Conservation (phyloP, 2,113 vertebrate species). For the Morone saxatilis region DNA sequence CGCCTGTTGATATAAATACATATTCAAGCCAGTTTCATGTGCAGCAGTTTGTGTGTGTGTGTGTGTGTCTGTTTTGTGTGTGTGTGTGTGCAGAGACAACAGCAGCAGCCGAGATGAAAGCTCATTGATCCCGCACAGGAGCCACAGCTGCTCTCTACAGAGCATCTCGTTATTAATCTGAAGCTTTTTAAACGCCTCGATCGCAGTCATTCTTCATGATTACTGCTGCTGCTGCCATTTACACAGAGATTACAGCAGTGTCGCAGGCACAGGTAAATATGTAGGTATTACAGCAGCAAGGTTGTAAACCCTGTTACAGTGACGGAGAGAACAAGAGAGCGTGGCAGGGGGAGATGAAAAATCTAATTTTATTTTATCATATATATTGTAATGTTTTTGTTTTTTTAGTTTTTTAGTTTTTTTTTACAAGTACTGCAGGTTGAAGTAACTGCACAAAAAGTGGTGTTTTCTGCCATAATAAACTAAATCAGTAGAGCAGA, state of each 20-base stretch:
- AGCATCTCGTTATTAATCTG: constrained; percentile 42
- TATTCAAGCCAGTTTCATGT: constrained; percentile 20
- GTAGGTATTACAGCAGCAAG: background rate
- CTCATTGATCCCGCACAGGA: constrained; percentile 49
- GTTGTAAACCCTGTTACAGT: too few species aligned
- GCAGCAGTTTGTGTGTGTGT: constrained; percentile 17
- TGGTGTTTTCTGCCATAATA: background rate
- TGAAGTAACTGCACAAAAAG: background rate
- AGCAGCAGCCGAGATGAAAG: constrained; percentile 33
- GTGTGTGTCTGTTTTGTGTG: constrained; percentile 22
- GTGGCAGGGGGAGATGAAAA: background rate
- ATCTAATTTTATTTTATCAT: background rate
- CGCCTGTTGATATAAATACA: constrained; percentile 19
- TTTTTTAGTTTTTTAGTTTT: background rate
- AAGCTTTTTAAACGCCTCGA: constrained; percentile 39
- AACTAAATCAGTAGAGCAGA: constrained; percentile 14
- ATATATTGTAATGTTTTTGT: background rate
- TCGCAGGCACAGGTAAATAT: constrained; percentile 23
- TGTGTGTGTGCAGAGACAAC: constrained; percentile 8
- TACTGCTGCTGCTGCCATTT: constrained; percentile 28
- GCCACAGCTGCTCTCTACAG: constrained; percentile 57
- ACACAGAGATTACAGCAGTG: constrained; percentile 34
- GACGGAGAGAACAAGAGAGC: background rate
- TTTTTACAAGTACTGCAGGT: background rate
- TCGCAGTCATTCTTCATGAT: constrained; percentile 49